Base-by-base conservation (phyloP, 1,140 invertebrate genomes). In the Piezodorus guildinii region DNA sequence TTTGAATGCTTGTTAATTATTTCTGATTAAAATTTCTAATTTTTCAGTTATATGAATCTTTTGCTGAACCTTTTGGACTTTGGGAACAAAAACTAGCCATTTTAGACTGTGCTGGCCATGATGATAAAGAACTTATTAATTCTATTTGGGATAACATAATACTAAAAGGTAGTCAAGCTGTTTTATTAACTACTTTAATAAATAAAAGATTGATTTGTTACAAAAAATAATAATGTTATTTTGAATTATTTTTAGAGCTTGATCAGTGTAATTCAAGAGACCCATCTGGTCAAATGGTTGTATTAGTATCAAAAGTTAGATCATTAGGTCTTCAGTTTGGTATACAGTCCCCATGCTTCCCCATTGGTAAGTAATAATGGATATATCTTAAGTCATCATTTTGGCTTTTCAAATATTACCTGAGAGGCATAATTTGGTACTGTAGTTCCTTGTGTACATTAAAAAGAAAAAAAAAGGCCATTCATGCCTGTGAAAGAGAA, bases 11-110 rank as follows among this genome's bases (percentile, higher is more conserved):
- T 30, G 4, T 21, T 21, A 52, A 21, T n/a, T 52, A 21, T 10
- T 25, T 25, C 2, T 12, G 8, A 58, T 27, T 49, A 49, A 21
- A 10, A 49, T 21, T 10, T 23, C 8, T 30, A 30, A 30, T 8
- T 30, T 30, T 30, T 19, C 73, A 92, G 83, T 74, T 97, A 3
- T 96, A 89, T 69, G 85, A 88, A 73, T 83, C 89, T 65, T 91
- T 87, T 73, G 87, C 87, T 1, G 87, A 91, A 66, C 86, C 85
- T 3, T 85, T 88, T 71, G 80, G 85, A 66, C 76, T 91, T 27
- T 89, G 87, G 85, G 88, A 91, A 74, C 90, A 87, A 72, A 88
- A 92, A 75, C 74, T 93, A 46, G 85, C 87, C 0, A 91, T 93
- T 68, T 83, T 93, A 30, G 86, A 91, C 67, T 91, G 88, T 70